These are phyloP conservation scores for Steinernema hermaphroditum DNA, from an alignment of 2,888 invertebrate genomes.

Conservation along the genomic window DNA sequence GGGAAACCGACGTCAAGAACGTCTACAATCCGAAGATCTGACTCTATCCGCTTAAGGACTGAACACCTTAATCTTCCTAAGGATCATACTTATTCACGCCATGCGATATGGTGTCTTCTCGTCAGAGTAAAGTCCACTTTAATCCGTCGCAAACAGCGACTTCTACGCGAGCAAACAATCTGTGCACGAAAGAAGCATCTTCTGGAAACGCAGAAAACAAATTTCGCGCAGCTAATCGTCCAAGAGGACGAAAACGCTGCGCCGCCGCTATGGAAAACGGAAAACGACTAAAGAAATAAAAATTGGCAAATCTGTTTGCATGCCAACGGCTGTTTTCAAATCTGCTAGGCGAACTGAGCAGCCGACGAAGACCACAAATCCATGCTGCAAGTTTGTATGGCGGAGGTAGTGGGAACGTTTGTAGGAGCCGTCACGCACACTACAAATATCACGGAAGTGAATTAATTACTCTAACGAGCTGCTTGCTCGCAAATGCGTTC, in stretches of 20 bases:
- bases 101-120: not conserved
- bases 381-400: not conserved
- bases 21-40: too few species aligned
- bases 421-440: too few species aligned
- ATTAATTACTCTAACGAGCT: too few species aligned
- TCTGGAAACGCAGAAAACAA: conserved; percentile 20
- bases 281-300: conserved; percentile 12
- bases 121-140: conserved; percentile 24
- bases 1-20: too few species aligned
- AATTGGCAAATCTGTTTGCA: not conserved
- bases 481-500: too few species aligned
- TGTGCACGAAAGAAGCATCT: conserved; percentile 13
- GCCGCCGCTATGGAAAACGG: conserved; percentile 4
- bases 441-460: too few species aligned
- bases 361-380: not conserved
- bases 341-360: not conserved
- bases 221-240: conserved; percentile 30
- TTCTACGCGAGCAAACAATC: conserved; percentile 15
- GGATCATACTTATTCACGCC: conserved; percentile 7
- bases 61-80: conserved; percentile 12
- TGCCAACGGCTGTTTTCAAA: not conserved
- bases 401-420: not conserved
- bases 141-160: conserved; percentile 23
- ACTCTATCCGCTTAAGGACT: conserved; percentile 1
- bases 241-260: conserved; percentile 6